These are phyloP conservation scores for Pristionchus entomophagus DNA, from an alignment of 2,888 invertebrate genomes.

Conservation along the genomic window DNA sequence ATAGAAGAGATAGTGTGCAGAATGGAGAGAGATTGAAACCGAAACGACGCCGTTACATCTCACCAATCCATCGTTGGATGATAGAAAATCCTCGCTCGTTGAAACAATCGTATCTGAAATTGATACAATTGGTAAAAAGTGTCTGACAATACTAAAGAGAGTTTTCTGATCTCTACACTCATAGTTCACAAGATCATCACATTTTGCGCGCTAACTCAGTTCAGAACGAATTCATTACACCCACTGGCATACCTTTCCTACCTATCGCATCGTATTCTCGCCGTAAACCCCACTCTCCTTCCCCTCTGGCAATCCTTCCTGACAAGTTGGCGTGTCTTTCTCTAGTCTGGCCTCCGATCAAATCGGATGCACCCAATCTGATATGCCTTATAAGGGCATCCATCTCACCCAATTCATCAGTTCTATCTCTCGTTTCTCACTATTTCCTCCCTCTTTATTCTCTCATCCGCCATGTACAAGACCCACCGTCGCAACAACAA, in stretches of 20 bases:
- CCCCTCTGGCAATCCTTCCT: neutral
- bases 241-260: neutral
- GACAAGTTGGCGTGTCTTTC: neutral
- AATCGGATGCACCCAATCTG: neutral
- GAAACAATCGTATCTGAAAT: no score
- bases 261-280: neutral
- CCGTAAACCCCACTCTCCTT: neutral
- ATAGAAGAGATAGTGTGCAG: no score
- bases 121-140: no score
- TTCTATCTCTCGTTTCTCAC: neutral
- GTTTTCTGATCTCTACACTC: no score
- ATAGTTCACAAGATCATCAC: no score
- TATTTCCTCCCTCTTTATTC: neutral
- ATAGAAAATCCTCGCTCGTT: no score
- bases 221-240: no score
- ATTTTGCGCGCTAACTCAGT: no score
- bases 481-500: neutral
- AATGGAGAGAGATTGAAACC: no score
- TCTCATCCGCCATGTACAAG: neutral
- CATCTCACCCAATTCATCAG: neutral
- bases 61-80: no score
- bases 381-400: neutral
- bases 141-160: no score
- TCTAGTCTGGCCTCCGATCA: neutral
- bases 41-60: no score